These are phyloP conservation scores for Tetranychus piercei DNA, from an alignment of 2,888 invertebrate genomes.

Conservation along the genomic window DNA sequence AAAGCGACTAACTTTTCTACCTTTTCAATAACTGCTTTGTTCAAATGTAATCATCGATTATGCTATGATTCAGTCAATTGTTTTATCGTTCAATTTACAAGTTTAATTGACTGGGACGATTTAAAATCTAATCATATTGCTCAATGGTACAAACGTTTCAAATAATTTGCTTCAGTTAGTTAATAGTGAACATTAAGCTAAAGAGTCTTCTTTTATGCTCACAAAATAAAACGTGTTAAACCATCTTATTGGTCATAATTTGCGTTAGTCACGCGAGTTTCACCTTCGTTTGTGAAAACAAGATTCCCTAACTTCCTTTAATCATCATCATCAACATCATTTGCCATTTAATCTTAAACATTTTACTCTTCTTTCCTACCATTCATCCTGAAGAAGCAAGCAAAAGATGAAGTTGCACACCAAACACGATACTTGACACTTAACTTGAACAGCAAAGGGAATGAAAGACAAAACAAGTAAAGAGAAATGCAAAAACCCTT, in stretches of 20 bases:
- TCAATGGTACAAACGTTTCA: not conserved
- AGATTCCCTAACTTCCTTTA: not conserved
- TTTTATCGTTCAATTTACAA: not conserved
- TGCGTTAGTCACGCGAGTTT: not conserved
- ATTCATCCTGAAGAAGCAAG: too few species aligned
- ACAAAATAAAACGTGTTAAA: not conserved
- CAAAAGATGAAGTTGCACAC: too few species aligned
- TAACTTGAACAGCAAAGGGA: not conserved
- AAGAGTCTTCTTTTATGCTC: not conserved
- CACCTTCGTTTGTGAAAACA: not conserved
- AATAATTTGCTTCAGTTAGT: not conserved
- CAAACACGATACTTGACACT: not conserved
- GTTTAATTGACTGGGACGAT: not conserved
- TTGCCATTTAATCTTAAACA: too few species aligned
- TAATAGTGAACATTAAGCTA: not conserved
- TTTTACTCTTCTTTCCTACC: too few species aligned
- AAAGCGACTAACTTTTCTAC: too few species aligned
- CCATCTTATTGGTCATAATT: conserved; percentile 1
- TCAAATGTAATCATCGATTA: too few species aligned
- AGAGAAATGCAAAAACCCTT: too few species aligned
- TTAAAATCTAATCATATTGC: not conserved
- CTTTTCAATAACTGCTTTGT: too few species aligned
- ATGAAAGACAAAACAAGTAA: not conserved
- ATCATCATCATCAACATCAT: too few species aligned
- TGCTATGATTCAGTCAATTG: too few species aligned